Evolutionary conservation across 2,888 invertebrate genomes (phyloP).

Genomic region (Dorcus parallelipipedus): DNA sequence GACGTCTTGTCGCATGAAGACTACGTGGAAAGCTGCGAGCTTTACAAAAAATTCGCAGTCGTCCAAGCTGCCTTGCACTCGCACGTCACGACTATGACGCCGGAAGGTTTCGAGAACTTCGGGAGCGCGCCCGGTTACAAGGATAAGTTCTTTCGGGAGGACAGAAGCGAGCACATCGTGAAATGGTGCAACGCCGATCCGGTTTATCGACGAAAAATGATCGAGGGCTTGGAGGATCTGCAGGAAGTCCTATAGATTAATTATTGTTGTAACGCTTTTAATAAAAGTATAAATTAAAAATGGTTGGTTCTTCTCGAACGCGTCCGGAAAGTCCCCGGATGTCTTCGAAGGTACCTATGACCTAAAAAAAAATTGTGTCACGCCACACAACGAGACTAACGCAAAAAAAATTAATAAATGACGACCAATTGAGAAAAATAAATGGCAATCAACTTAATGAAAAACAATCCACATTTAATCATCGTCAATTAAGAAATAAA

Average conservation of each 20-base stretch:
- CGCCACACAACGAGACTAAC: too few relatives aligned
- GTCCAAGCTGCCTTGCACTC: constrained; percentile 27
- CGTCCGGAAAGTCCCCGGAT: too few relatives aligned
- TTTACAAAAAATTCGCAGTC: constrained; percentile 29
- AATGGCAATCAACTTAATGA: too few relatives aligned
- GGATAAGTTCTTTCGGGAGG: constrained; percentile 22
- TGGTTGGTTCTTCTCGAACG: too few relatives aligned
- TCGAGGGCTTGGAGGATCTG: constrained; percentile 25
- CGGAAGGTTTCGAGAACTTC: constrained; percentile 23
- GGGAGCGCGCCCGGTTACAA: constrained; percentile 21
- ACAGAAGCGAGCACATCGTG: constrained; percentile 23
- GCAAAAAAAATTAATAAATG: too few relatives aligned
- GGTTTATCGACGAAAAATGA: constrained; percentile 23
- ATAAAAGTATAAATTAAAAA: too few relatives aligned
- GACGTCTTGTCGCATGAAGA: constrained; percentile 24
- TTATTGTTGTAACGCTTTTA: too few relatives aligned
- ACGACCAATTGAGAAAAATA: too few relatives aligned
- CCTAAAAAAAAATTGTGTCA: too few relatives aligned
- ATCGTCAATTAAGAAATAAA: too few relatives aligned
- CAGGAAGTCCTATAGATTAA: constrained; percentile 4
- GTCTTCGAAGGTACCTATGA: too few relatives aligned
- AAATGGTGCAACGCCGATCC: constrained; percentile 24
- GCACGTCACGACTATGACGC: constrained; percentile 26
- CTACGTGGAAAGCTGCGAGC: constrained; percentile 29
- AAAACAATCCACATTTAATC: too few relatives aligned